Evolutionary conservation across 2,888 invertebrate species (phyloP).

Genomic region (Leptarthrus brevirostris): DNA sequence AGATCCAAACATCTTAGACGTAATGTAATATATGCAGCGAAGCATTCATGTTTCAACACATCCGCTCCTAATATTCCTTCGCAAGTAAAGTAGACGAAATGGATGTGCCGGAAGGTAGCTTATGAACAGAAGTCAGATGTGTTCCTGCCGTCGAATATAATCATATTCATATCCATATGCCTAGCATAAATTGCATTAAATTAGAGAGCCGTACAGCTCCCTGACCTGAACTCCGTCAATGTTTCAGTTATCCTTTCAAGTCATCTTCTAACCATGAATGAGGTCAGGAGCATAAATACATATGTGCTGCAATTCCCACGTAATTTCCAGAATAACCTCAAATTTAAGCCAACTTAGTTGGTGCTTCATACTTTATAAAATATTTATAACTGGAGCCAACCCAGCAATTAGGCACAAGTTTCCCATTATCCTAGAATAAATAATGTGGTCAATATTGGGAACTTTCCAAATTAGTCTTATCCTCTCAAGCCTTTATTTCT

Average conservation of each 20-base stretch:
- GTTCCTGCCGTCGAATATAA: neutral
- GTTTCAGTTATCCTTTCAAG: constrained; percentile 14
- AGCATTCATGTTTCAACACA: neutral
- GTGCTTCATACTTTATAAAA: constrained; percentile 13
- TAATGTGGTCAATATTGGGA: constrained; percentile 24
- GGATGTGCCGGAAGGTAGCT: constrained; percentile 2
- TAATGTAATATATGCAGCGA: too few relatives aligned
- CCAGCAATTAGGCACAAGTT: neutral
- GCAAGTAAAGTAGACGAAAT: neutral
- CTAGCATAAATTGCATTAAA: neutral
- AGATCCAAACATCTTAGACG: too few relatives aligned
- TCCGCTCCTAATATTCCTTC: neutral
- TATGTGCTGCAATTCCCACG: neutral
- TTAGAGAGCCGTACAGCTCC: neutral
- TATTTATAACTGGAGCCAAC: neutral
- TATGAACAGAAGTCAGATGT: neutral
- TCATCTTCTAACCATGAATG: constrained; percentile 7
- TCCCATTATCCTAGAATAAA: neutral
- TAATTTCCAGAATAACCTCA: constrained; percentile 3
- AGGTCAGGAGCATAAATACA: constrained; percentile 13
- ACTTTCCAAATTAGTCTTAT: neutral
- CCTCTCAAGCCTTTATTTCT: too few relatives aligned
- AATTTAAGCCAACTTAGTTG: neutral
- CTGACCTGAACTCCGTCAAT: neutral
- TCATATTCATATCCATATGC: constrained; percentile 8